phyloP scores from a whole-genome alignment of 2,797 vertebrate genomes.

The Rhodeus uyekii region DNA sequence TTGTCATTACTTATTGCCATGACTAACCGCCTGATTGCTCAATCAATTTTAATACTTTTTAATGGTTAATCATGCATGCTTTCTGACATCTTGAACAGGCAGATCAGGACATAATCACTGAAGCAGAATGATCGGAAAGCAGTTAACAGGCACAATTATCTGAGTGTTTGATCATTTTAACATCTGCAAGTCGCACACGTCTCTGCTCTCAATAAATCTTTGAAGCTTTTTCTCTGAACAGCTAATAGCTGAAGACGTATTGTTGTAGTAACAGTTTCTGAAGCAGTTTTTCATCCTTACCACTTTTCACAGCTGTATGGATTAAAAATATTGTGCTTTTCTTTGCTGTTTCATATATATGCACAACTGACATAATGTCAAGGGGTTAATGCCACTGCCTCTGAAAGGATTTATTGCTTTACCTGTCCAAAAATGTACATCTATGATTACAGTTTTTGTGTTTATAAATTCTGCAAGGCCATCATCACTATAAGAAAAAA shows the following conservation, averaged over 20 bases:
- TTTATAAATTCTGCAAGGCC: not conserved
- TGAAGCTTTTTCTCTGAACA: not conserved
- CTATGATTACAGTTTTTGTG: not conserved
- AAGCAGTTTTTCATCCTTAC: not conserved
- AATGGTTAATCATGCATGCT: not conserved
- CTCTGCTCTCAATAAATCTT: not conserved
- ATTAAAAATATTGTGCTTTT: not conserved
- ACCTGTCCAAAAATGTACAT: conserved; percentile 1
- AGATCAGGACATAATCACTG: not conserved
- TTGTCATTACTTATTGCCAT: not conserved
- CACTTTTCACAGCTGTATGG: not conserved
- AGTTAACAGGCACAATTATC: not conserved
- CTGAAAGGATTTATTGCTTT: not conserved
- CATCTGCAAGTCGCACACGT: not conserved
- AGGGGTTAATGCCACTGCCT: not conserved
- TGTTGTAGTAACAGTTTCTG: not conserved
- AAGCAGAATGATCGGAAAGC: not conserved
- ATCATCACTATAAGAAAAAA: not conserved
- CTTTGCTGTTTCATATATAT: not conserved
- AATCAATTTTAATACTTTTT: not conserved
- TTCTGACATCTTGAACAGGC: not conserved
- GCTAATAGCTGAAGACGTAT: not conserved
- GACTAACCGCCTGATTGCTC: not conserved
- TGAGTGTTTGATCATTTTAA: not conserved
- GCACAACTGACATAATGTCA: not conserved